Conservation (phyloP, 2,113 vertebrate species). For the Neoarius graeffei region DNA sequence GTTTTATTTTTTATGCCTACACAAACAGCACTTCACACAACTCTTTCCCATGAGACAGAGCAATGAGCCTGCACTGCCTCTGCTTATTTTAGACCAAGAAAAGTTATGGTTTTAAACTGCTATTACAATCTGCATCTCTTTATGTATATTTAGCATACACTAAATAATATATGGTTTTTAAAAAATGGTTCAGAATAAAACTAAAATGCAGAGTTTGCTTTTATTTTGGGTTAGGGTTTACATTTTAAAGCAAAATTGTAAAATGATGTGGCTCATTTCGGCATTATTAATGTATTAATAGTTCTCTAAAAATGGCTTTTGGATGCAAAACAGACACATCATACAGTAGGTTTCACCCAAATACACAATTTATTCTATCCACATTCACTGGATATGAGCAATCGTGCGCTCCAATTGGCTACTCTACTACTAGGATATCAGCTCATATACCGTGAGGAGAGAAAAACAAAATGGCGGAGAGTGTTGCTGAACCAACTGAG, state of each 20-base stretch:
- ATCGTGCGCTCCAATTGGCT: too few species aligned
- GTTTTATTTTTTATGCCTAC: conserved; percentile 53
- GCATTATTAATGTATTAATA: background rate
- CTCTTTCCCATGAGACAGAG: conserved; percentile 37
- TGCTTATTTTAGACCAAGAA: conserved; percentile 10
- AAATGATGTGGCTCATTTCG: background rate
- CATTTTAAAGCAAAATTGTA: background rate
- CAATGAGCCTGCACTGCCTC: conserved; percentile 1
- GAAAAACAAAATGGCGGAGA: too few species aligned
- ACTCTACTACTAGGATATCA: too few species aligned
- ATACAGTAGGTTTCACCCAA: background rate
- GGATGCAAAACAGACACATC: background rate
- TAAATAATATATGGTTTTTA: background rate
- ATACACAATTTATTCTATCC: background rate
- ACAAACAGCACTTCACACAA: conserved; percentile 25
- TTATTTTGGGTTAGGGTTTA: background rate
- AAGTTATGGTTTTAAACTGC: conserved; percentile 12
- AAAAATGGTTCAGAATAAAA: background rate
- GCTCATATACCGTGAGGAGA: too few species aligned
- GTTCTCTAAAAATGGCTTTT: background rate
- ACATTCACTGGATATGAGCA: too few species aligned
- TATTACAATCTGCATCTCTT: conserved; percentile 12
- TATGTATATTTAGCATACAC: background rate
- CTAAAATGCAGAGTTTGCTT: background rate
- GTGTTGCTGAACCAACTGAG: too few species aligned